Conservation (phyloP, 2,797 vertebrate genomes). For the Antennarius maculatus region DNA sequence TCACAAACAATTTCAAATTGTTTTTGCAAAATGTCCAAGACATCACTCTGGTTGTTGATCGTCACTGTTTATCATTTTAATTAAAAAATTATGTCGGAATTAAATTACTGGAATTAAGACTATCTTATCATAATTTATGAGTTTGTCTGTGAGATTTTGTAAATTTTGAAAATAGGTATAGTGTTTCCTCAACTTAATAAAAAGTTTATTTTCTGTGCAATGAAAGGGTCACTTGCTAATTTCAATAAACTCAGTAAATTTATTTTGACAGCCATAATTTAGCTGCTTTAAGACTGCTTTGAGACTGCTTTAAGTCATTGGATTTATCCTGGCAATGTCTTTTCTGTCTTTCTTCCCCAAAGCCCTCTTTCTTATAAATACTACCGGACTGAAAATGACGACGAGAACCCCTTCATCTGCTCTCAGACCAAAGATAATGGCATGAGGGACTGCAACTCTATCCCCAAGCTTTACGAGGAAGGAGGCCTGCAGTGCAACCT, state of each 20-base stretch:
- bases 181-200: too few species aligned
- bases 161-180: background rate
- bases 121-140: background rate
- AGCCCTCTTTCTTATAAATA: constrained; percentile 88
- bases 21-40: too few species aligned
- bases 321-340: background rate
- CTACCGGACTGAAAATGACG: constrained; percentile 95
- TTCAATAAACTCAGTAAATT: background rate
- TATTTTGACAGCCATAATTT: background rate
- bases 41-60: too few species aligned
- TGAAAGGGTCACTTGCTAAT: background rate
- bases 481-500: constrained; percentile 88
- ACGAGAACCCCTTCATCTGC: constrained; percentile 98
- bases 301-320: background rate
- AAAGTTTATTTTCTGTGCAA: background rate
- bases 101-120: too few species aligned
- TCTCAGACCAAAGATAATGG: constrained; percentile 91
- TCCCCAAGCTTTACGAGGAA: constrained; percentile 88
- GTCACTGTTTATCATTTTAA: too few species aligned
- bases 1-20: too few species aligned
- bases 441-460: constrained; percentile 89
- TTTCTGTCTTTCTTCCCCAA: constrained; percentile 15
- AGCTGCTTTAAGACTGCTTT: background rate
- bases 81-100: too few species aligned
- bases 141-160: background rate